phyloP scores from a whole-genome alignment of 2,888 invertebrate species.

The Calameuta filiformis region DNA sequence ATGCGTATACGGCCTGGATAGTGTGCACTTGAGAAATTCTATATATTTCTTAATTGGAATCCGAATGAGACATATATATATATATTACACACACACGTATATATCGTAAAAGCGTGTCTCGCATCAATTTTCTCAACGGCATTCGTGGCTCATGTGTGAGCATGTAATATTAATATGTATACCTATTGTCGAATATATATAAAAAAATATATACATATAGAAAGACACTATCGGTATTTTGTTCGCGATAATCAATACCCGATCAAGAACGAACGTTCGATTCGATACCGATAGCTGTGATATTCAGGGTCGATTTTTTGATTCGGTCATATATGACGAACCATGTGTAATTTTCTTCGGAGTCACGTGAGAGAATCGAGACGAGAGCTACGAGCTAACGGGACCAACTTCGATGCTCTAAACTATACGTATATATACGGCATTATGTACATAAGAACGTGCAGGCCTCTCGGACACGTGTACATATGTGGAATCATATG shows the following conservation, averaged over 20 bases:
- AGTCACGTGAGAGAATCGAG: conserved; percentile 35
- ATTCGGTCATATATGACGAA: conserved; percentile 13
- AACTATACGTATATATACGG: not conserved
- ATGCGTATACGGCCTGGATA: not conserved
- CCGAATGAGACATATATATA: not conserved
- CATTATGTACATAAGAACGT: conserved; percentile 1
- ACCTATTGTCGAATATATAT: not conserved
- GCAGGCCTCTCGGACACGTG: not conserved
- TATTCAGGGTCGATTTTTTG: conserved; percentile 13
- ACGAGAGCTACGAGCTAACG: conserved; percentile 60
- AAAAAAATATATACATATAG: no score
- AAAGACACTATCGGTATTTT: not conserved
- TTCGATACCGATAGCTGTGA: conserved; percentile 14
- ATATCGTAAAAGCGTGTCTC: not conserved
- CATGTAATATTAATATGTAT: not conserved
- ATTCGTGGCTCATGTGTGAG: not conserved
- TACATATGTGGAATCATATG: not conserved
- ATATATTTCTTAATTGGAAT: not conserved
- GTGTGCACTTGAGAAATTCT: not conserved
- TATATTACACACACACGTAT: not conserved
- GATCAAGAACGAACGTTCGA: not conserved
- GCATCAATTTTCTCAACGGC: not conserved
- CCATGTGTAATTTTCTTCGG: conserved; percentile 23
- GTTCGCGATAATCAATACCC: not conserved
- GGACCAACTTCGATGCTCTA: conserved; percentile 42